Evolutionary conservation across 2,888 invertebrate species (phyloP), one percentile per base, ranked within the genome.

Genomic region (Campaea margaritaria): DNA sequence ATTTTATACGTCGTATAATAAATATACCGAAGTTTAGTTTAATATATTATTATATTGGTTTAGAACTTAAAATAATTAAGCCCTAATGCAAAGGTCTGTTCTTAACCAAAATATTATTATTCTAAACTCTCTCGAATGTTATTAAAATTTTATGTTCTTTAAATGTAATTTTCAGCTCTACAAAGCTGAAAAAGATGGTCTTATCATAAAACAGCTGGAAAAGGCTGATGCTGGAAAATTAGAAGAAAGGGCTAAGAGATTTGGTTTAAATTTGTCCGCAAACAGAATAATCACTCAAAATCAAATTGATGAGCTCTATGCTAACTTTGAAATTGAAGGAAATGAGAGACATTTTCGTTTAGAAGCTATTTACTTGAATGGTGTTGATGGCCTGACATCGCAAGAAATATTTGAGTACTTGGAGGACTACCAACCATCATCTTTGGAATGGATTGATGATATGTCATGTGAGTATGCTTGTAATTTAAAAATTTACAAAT

Each of bases 381-480:
- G 97, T 48, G 94, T 96, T 0, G 94, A 95, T 71, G 94, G 95
- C 36, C 94, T 97, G 93, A 95, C 93, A 70, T 96, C 96, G 2
- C 94, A 95, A 78, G 96, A 97, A 81, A 94, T 97, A 49, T 95
- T 97, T 79, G 94, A 94, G 68, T 97, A 97, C 85, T 95, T 97
- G 78, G 93, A 94, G 79, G 95, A 95, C 68, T 96, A 95, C 82
- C 94, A 94, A 51, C 96, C 97, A n/a, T 89, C 94, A 11, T 94
- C 94, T 10, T 93, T 97, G 50, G 97, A 97, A 86, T 97, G 96
- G 96, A 94, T 97, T 59, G 95, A 96, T 87, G 95, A 96, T 78
- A 89, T 93, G 68, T 95, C 96, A 72, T 97, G 97, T 95, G 89
- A 93, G 94, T 51, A 34, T 47, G 13, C 13, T n/a, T 36, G 4